These are phyloP conservation scores for Ptilonorhynchus violaceus DNA, from an alignment of 2,113 vertebrate species.

Conservation along the genomic window DNA sequence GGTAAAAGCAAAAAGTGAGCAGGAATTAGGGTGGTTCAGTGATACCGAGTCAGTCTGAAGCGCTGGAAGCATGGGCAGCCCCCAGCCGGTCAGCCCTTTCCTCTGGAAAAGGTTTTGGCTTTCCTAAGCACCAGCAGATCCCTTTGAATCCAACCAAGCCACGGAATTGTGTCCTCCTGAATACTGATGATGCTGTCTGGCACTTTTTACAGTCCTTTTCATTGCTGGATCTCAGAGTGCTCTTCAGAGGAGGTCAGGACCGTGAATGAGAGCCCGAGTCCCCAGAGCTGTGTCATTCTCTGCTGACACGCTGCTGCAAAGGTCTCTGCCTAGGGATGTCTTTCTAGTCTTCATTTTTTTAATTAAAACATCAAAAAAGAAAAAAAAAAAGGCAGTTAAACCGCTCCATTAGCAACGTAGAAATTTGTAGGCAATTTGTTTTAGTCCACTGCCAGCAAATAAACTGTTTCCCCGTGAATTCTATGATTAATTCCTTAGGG, in stretches of 20 bases:
- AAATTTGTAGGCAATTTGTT: constrained; percentile 27
- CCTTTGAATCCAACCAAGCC: constrained; percentile 1
- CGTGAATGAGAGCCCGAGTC: neutral
- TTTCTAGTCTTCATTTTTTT: neutral
- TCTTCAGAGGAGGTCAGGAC: constrained; percentile 3
- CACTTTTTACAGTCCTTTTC: neutral
- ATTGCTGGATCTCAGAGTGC: neutral
- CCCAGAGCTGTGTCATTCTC: neutral
- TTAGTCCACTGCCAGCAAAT: constrained; percentile 11
- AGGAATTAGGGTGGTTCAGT: neutral
- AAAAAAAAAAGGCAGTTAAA: neutral
- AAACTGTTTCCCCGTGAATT: neutral
- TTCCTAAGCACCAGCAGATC: neutral
- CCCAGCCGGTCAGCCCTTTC: neutral
- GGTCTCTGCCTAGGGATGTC: neutral
- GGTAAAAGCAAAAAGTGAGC: neutral
- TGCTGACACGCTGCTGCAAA: neutral
- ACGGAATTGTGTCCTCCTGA: neutral
- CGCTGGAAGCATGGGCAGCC: neutral
- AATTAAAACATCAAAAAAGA: neutral
- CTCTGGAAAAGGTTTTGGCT: neutral
- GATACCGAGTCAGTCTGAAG: neutral
- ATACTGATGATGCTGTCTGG: neutral
- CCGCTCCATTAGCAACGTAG: neutral
- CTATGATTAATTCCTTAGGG: constrained; percentile 30